phyloP scores from a whole-genome alignment of 2,888 invertebrate species.

The Phyllotreta cruciferae region DNA sequence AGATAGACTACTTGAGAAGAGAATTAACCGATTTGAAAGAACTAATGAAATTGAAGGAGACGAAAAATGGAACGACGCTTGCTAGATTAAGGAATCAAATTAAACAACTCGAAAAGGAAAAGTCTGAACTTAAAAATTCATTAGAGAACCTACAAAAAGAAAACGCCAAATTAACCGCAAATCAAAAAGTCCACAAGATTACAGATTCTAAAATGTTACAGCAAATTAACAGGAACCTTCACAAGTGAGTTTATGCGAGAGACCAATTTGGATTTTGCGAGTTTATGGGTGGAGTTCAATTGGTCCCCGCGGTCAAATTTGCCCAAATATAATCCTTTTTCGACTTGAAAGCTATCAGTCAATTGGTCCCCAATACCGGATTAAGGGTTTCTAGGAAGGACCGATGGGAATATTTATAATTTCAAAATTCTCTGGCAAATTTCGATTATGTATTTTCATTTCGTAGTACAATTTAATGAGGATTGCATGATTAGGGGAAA shows the following conservation, averaged over 20 bases:
- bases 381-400: no score
- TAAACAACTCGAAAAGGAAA: constrained; percentile 75
- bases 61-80: constrained; percentile 73
- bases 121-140: constrained; percentile 69
- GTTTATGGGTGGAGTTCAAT: no score
- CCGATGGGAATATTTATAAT: no score
- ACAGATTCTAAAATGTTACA: constrained; percentile 78
- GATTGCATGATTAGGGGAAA: no score
- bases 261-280: no score
- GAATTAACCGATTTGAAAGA: constrained; percentile 72
- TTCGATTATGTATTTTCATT: no score
- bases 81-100: constrained; percentile 78
- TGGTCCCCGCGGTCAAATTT: no score
- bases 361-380: no score
- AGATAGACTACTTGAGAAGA: constrained; percentile 69
- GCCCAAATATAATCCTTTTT: no score
- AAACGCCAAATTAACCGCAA: constrained; percentile 68
- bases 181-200: constrained; percentile 64
- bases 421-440: no score
- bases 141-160: constrained; percentile 72
- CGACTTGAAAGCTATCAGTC: no score
- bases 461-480: no score
- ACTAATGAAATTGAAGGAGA: constrained; percentile 75
- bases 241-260: constrained; percentile 26
- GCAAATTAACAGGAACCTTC: constrained; percentile 73